Conservation (phyloP, 2,797 vertebrate genomes). For the Thripadectes ignobilis region DNA sequence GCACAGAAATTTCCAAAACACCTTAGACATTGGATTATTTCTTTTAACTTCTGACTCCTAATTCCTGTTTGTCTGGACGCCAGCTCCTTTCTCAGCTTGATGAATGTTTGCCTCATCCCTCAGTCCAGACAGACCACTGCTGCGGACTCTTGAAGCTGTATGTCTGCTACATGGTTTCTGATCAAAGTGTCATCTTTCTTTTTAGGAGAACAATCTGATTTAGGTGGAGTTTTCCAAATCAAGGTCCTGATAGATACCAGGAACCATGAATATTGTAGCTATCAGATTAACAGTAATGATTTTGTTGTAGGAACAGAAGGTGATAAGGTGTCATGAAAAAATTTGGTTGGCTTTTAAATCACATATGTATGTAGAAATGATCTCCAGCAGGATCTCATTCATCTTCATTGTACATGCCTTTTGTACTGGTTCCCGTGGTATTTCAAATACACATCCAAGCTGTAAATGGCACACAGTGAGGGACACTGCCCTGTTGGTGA, state of each 20-base stretch:
- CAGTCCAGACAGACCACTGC: not conserved
- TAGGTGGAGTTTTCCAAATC: not conserved
- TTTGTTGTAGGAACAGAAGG: not conserved
- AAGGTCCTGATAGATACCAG: not conserved
- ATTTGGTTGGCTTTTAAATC: not conserved
- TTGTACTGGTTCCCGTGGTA: not conserved
- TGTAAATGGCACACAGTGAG: not conserved
- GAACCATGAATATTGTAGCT: not conserved
- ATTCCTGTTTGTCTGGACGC: not conserved
- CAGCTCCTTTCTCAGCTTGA: not conserved
- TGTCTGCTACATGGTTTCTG: not conserved
- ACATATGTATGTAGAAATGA: not conserved
- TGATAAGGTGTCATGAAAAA: not conserved
- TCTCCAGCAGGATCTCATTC: not conserved
- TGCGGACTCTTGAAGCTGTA: not conserved
- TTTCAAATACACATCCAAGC: not conserved
- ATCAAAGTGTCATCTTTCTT: not conserved
- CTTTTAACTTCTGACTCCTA: not conserved
- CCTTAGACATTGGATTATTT: not conserved
- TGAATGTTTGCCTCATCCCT: not conserved
- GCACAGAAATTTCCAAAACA: not conserved
- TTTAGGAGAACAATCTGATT: not conserved
- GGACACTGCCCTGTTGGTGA: not conserved
- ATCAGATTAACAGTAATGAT: not conserved
- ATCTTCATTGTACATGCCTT: fast-evolving